phyloP scores from a whole-genome alignment of 2,797 vertebrate genomes.

The Passerculus sandwichensis region DNA sequence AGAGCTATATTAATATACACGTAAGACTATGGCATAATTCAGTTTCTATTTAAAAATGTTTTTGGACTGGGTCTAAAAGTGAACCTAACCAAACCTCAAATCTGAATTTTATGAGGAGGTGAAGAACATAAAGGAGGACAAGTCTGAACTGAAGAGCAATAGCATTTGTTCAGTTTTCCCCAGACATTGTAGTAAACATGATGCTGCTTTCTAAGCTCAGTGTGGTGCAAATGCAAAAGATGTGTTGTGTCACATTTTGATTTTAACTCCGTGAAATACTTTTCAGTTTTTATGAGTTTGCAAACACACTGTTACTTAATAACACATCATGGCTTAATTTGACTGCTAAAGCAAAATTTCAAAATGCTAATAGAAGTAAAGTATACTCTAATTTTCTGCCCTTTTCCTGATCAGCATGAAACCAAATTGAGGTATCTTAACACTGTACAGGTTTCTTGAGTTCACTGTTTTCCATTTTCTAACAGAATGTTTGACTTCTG shows the following conservation, averaged over 20 bases:
- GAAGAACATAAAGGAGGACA: constrained; percentile 14
- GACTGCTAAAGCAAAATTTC: background rate
- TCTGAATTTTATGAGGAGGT: constrained; percentile 49
- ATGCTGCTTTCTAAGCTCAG: constrained; percentile 29
- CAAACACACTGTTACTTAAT: background rate
- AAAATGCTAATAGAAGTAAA: background rate
- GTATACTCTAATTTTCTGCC: background rate
- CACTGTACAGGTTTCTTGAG: background rate
- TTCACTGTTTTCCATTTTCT: background rate
- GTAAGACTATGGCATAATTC: background rate
- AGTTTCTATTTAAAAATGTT: constrained; percentile 9
- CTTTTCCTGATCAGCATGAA: background rate
- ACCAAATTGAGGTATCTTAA: background rate
- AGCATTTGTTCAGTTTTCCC: constrained; percentile 28
- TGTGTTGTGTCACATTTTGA: constrained; percentile 4
- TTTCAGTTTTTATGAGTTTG: constrained; percentile 34
- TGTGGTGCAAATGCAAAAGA: constrained; percentile 57
- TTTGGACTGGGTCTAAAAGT: constrained; percentile 30
- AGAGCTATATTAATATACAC: background rate
- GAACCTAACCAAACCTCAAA: constrained; percentile 32
- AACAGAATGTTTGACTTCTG: background rate
- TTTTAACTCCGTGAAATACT: constrained; percentile 37
- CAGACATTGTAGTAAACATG: background rate
- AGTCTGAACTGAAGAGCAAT: constrained; percentile 21
- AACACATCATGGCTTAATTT: constrained; percentile 25